Evolutionary conservation across 1,140 invertebrate genomes (phyloP), one percentile per base, ranked within the genome.

Genomic region (Contarinia nasturtii): DNA sequence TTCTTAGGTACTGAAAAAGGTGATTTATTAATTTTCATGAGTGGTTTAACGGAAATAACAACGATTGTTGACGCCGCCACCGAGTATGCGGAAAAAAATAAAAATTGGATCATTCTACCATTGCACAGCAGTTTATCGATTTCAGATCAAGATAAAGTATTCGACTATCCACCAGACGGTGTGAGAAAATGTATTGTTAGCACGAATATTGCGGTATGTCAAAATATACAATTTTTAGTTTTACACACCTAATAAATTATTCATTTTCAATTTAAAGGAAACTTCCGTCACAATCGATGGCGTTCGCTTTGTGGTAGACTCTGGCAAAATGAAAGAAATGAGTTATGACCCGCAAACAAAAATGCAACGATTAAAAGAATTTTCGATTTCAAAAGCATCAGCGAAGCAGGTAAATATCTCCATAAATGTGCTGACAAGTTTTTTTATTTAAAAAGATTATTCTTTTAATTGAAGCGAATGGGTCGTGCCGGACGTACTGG

Each of bases 201-300:
- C 1, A 99, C 95, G n/a, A 99, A 99, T 59, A 98, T 99, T 48
- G 94, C 96, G 0, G n/a, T n/a, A n/a, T n/a, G n/a, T n/a, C n/a
- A n/a, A n/a, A n/a, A n/a, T n/a, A n/a, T n/a, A n/a, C n/a, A n/a
- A n/a, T n/a, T n/a, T n/a, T n/a, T n/a, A n/a, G n/a, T n/a, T n/a
- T n/a, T n/a, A n/a, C n/a, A n/a, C n/a, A n/a, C n/a, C n/a, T n/a
- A n/a, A n/a, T n/a, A n/a, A n/a, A n/a, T n/a, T n/a, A n/a, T n/a
- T n/a, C n/a, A n/a, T n/a, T n/a, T n/a, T n/a, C n/a, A n/a, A n/a
- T n/a, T n/a, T n/a, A n/a, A n/a, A n/a, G n/a, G 96, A 99, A 71
- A 98, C 96, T 1, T 98, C 93, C 5, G 82, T 99, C 4, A 99
- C 96, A 0, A 97, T 99, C 49, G 95, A 99, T 68, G 95, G 94